Evolutionary conservation across 2,113 vertebrate genomes (phyloP).

Genomic region (Mungos mungo): DNA sequence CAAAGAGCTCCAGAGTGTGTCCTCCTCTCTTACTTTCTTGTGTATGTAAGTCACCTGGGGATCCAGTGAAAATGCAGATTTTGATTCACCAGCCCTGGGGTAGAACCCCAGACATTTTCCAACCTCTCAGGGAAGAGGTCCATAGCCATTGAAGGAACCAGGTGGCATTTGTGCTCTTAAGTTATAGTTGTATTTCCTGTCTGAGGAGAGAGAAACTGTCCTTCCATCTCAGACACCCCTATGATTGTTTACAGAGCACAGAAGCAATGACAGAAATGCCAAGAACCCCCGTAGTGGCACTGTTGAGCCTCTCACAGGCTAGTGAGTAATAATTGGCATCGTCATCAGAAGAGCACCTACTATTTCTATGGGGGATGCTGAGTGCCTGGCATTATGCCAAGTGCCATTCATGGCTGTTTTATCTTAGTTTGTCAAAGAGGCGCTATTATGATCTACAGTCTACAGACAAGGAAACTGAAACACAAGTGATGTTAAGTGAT

Average conservation of each 20-base stretch:
- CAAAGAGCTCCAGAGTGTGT: background rate
- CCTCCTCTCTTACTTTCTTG: background rate
- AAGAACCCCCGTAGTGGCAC: background rate
- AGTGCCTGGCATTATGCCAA: background rate
- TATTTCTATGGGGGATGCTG: background rate
- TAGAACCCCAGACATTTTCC: background rate
- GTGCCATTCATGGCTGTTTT: background rate
- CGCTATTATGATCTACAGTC: background rate
- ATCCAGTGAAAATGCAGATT: background rate
- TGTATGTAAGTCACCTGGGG: background rate
- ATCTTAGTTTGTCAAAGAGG: conserved; percentile 1
- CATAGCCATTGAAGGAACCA: background rate
- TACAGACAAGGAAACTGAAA: background rate
- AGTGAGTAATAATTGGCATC: background rate
- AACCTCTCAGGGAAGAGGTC: background rate
- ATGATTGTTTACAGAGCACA: background rate
- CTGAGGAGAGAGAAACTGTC: background rate
- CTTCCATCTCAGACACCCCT: background rate
- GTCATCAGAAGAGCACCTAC: background rate
- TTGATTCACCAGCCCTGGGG: background rate
- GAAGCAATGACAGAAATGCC: background rate
- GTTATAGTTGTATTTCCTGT: background rate
- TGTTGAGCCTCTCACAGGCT: background rate
- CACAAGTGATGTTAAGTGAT: background rate
- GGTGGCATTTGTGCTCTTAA: background rate